phyloP scores from a whole-genome alignment of 1,140 invertebrate genomes.

The Brachionus sp. region DNA sequence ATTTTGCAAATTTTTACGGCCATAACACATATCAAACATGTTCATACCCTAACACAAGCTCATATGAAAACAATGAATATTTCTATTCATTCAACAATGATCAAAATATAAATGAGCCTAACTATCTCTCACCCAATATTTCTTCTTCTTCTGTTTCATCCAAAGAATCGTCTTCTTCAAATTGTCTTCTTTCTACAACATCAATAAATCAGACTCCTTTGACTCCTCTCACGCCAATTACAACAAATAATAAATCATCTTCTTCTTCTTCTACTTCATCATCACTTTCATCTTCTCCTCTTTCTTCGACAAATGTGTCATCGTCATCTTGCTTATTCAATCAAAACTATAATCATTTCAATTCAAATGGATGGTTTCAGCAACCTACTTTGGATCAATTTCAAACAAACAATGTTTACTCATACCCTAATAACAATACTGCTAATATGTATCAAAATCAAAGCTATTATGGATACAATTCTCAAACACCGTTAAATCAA shows the following conservation, averaged over 20 bases:
- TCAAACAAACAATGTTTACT: neutral
- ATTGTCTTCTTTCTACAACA: neutral
- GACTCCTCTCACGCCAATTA: neutral
- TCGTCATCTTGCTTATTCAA: neutral
- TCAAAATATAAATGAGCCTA: neutral
- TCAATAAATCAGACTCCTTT: neutral
- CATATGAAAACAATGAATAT: neutral
- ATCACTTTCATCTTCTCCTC: conserved; percentile 28
- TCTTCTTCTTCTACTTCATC: conserved; percentile 23
- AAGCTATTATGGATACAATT: neutral
- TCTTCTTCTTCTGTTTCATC: neutral
- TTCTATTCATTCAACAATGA: neutral
- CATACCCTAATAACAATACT: neutral
- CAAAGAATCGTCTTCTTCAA: neutral
- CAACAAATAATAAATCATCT: neutral
- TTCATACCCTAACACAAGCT: neutral
- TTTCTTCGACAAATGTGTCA: conserved; percentile 10
- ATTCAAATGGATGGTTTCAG: conserved; percentile 16
- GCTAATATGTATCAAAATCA: conserved; percentile 5
- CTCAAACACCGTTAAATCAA: neutral
- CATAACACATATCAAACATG: neutral
- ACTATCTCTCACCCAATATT: neutral
- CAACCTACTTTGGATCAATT: neutral
- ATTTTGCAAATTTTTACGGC: neutral
- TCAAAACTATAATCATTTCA: conserved; percentile 7